phyloP scores from a whole-genome alignment of 2,888 invertebrate species.

The Nasonovia ribisnigri region DNA sequence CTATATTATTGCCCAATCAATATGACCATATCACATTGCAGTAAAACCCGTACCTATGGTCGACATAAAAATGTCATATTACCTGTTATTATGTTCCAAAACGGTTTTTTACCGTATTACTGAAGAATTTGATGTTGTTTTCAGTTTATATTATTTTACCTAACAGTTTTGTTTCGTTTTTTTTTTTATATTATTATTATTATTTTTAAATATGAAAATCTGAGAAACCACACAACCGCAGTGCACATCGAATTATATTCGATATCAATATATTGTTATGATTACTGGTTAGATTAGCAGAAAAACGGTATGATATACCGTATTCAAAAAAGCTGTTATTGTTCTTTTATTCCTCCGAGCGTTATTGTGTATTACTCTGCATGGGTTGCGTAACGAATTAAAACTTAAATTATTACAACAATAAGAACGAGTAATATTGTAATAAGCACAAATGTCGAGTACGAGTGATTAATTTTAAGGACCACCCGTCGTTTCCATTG shows the following conservation, averaged over 20 bases:
- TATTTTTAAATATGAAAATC: not conserved
- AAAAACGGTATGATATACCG: not conserved
- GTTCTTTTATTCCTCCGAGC: not conserved
- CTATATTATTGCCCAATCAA: not conserved
- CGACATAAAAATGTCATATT: not conserved
- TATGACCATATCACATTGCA: not conserved
- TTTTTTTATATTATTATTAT: not conserved
- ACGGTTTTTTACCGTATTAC: not conserved
- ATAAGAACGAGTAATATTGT: not conserved
- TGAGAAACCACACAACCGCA: not conserved
- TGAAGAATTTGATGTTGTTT: not conserved
- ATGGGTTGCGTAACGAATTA: not conserved
- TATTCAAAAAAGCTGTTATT: not conserved
- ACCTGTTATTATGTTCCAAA: not conserved
- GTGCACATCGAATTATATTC: not conserved
- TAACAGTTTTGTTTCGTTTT: not conserved
- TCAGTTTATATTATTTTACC: not conserved
- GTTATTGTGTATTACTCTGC: not conserved
- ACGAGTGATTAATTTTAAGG: not conserved
- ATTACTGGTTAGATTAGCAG: not conserved
- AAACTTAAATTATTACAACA: not conserved
- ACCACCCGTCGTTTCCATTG: not conserved
- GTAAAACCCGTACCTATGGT: not conserved
- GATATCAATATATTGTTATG: not conserved
- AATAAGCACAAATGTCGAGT: not conserved